Evolutionary conservation across 2,113 vertebrate genomes (phyloP).

Genomic region (Stigmatopora nigra): DNA sequence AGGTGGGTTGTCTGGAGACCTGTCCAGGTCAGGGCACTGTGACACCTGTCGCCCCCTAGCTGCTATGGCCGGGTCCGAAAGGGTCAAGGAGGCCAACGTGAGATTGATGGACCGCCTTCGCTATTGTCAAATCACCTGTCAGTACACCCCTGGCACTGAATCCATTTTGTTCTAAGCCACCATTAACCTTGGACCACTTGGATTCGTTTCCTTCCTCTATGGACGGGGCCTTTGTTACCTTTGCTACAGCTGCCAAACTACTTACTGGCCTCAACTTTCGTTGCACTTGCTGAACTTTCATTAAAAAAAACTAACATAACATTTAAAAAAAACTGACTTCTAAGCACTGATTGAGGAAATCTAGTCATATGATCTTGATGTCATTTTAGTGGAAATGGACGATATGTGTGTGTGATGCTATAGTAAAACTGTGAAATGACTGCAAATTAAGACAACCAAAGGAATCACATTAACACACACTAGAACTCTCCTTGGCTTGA

Average conservation of each 20-base stretch:
- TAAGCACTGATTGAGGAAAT: slow-evolving; percentile 27
- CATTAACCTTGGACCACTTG: slow-evolving; percentile 76
- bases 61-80: slow-evolving; percentile 34
- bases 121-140: slow-evolving; percentile 74
- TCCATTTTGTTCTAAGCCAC: slow-evolving; percentile 69
- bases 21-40: slow-evolving; percentile 47
- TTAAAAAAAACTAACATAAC: not conserved
- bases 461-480: not conserved
- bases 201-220: slow-evolving; percentile 62
- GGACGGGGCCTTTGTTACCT: slow-evolving; percentile 53
- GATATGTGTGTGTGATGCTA: not conserved
- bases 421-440: not conserved
- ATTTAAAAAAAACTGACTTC: slow-evolving; percentile 20
- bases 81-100: slow-evolving; percentile 52
- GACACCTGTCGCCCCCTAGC: slow-evolving; percentile 57
- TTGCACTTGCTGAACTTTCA: slow-evolving; percentile 32
- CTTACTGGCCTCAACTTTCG: slow-evolving; percentile 54
- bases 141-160: slow-evolving; percentile 67
- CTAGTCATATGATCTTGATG: not conserved
- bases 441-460: not conserved
- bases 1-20: slow-evolving; percentile 58
- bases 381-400: not conserved
- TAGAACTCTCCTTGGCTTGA: not conserved
- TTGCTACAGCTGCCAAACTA: slow-evolving; percentile 55
- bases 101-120: slow-evolving; percentile 68